Conservation (phyloP, 2,888 invertebrate species). For the Tuberolachnus salignus region DNA sequence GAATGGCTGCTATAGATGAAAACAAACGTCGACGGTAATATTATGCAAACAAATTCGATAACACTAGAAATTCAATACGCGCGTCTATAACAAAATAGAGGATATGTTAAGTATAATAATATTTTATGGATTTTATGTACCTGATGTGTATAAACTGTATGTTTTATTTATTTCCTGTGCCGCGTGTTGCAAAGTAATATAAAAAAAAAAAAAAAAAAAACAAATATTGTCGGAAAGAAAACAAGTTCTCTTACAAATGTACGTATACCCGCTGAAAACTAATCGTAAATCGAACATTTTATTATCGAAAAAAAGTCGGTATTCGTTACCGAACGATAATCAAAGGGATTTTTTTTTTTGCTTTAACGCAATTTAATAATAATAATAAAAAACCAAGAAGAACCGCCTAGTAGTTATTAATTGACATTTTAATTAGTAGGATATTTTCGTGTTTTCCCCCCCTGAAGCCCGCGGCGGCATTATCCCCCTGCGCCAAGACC, state of each 20-base stretch:
- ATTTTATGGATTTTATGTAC: background rate
- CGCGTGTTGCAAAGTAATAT: background rate
- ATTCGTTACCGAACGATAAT: no score
- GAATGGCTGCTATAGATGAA: background rate
- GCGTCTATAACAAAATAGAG: background rate
- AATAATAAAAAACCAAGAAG: no score
- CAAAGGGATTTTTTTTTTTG: no score
- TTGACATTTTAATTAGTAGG: slow-evolving; percentile 39
- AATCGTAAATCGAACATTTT: background rate
- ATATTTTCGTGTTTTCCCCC: slow-evolving; percentile 15
- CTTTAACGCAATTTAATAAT: no score
- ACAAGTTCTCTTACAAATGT: no score
- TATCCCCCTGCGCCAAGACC: background rate
- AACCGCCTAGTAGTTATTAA: background rate
- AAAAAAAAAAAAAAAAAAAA: background rate
- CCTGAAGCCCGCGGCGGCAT: background rate
- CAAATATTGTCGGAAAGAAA: no score
- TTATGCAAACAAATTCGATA: background rate
- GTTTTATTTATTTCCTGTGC: background rate
- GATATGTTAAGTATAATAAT: background rate
- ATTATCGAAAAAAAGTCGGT: background rate
- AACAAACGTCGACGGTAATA: no score
- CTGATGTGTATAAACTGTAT: no score
- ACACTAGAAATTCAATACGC: slow-evolving; percentile 1
- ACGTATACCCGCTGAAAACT: background rate